Base-by-base conservation (phyloP, 2,888 invertebrate genomes). In the Miltochrista miniata region DNA sequence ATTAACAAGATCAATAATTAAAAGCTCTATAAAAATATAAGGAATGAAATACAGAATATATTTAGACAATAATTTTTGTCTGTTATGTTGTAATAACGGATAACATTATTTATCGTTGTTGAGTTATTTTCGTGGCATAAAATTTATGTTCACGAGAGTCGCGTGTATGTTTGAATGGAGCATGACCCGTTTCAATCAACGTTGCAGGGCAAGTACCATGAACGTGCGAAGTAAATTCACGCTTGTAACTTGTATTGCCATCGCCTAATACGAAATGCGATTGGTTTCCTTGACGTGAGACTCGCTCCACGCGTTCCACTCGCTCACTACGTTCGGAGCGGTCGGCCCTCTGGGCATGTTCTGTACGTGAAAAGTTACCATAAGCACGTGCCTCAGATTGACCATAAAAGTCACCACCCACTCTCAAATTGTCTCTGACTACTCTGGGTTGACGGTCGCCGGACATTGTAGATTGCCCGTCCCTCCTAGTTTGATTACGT, bases 91-190 rank as follows among this genome's bases (percentile, higher is more conserved):
- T 24, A 24, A 24, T 24, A 24, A 24, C 14, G 14, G 12, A 18
- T 34, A 31, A 31, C 30, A 4, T 41, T 18, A 29, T 54, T 70
- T 68, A 74, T 65, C 74, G 74, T 63, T 61, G 53, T 45, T 86
- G 92, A 35, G 91, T 92, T 54, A 93, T 92, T 78, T 94, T 93
- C 1, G 95, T 93, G 77, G 96, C 93, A 79, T 96, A 97, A 81
- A 96, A 97, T 80, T 96, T 96, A 83, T 97, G 97, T 74, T 96
- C 95, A 65, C 95, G 95, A 10, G 97, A 96, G 80, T 97, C 96
- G 59, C 96, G 93, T 24, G 96, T 96, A 74, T 97, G 96, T 82
- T 96, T 96, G 85, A 95, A 97, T 13, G 96, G 96, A 50, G 96
- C 94, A 59, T 93, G 93, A 50, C 95, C 94, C 35, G 94, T 93